These are phyloP conservation scores for Bimastos eiseni DNA, from an alignment of 2,888 invertebrate species.

Conservation along the genomic window DNA sequence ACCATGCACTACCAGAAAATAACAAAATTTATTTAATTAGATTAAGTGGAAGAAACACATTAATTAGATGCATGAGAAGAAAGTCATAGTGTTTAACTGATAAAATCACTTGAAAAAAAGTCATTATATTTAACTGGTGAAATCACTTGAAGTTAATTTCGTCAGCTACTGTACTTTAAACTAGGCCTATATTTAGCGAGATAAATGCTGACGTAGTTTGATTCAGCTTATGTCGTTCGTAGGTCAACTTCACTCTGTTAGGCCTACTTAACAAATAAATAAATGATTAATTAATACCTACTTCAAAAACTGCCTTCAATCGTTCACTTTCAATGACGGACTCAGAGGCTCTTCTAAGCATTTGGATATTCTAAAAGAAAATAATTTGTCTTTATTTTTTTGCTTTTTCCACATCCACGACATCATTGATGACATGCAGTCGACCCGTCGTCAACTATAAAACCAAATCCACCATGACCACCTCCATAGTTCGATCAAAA, in stretches of 20 bases:
- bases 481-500: neutral
- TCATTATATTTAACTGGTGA: no score
- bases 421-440: neutral
- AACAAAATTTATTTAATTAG: no score
- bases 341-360: neutral
- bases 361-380: neutral
- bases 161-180: neutral
- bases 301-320: neutral
- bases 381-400: neutral
- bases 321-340: neutral
- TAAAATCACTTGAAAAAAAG: neutral
- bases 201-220: no score
- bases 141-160: neutral
- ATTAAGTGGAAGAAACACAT: neutral
- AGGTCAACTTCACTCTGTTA: no score
- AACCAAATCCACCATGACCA: neutral
- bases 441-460: no score
- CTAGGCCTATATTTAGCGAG: no score
- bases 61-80: neutral
- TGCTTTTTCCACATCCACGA: neutral
- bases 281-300: neutral
- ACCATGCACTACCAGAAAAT: neutral
- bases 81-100: no score
- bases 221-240: no score
- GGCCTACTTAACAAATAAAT: no score